A percentile compares a stretch with the other conserved stretches of the same genome.
phyloP scores from a whole-genome alignment of 2,113 vertebrate genomes.

The Pogona vitticeps region DNA sequence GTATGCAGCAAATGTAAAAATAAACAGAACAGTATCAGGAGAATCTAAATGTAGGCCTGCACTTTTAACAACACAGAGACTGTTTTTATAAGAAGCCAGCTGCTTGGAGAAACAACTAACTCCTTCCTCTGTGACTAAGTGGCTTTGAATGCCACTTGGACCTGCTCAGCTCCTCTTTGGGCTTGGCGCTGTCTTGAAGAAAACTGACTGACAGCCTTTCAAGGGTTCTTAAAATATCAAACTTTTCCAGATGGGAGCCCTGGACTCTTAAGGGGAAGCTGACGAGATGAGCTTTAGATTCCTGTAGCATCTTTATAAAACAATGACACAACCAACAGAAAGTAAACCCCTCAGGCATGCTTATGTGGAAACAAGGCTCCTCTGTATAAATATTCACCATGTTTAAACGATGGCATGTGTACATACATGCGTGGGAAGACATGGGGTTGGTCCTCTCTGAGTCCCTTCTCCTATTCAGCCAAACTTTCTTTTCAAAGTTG shows the following conservation, averaged over 20 bases:
- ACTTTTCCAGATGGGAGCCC: neutral
- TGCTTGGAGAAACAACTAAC: neutral
- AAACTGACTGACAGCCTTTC: neutral
- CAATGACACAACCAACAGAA: neutral
- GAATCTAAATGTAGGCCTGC: slow-evolving; percentile 19
- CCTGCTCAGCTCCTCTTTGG: neutral
- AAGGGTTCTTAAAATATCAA: neutral
- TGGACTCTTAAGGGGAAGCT: neutral
- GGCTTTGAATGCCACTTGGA: neutral
- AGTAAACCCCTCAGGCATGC: neutral
- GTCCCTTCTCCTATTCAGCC: no score
- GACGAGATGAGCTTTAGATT: neutral
- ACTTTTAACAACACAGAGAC: slow-evolving; percentile 24
- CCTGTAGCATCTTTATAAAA: neutral
- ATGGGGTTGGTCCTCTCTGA: no score
- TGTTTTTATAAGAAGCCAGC: slow-evolving; percentile 3
- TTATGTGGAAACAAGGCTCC: neutral
- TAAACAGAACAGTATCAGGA: neutral
- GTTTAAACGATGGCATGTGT: neutral
- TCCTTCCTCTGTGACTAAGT: slow-evolving; percentile 4
- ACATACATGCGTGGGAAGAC: no score
- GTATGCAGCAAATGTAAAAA: slow-evolving; percentile 15
- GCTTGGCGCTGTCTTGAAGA: neutral
- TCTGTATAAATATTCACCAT: neutral
- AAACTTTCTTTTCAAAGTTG: no score